Evolutionary conservation across 1,140 invertebrate species (phyloP).

Genomic region (Hycleus cichorii): DNA sequence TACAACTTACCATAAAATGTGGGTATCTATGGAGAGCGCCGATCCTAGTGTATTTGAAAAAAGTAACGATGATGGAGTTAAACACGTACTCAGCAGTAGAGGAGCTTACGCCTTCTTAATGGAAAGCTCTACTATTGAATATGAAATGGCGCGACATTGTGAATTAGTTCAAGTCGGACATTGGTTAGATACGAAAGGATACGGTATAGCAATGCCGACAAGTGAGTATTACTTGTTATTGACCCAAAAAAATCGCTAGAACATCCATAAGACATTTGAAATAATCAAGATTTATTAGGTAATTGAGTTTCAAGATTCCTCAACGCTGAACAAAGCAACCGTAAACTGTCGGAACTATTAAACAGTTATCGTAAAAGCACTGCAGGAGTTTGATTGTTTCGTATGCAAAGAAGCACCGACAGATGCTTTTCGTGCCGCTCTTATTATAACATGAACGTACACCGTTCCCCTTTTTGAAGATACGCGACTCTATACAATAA

Average conservation of each 20-base stretch:
- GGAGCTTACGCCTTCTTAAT: slow-evolving; percentile 72
- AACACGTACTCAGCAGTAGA: slow-evolving; percentile 65
- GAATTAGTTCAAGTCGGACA: slow-evolving; percentile 69
- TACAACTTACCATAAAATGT: slow-evolving; percentile 58
- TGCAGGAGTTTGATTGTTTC: slow-evolving; percentile 29
- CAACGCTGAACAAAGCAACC: slow-evolving; percentile 20
- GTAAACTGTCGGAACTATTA: slow-evolving; percentile 27
- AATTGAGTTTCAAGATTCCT: slow-evolving; percentile 14
- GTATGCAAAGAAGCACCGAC: slow-evolving; percentile 31
- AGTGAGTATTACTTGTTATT: slow-evolving; percentile 46
- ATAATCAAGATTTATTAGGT: slow-evolving; percentile 18
- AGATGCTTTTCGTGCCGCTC: slow-evolving; percentile 17
- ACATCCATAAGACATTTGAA: too few species aligned
- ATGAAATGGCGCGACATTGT: slow-evolving; percentile 67
- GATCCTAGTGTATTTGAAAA: slow-evolving; percentile 75
- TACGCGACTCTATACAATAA: slow-evolving; percentile 6
- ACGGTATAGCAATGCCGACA: slow-evolving; percentile 69
- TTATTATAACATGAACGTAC: slow-evolving; percentile 4
- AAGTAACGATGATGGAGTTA: slow-evolving; percentile 75
- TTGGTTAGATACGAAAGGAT: slow-evolving; percentile 73
- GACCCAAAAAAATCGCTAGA: not conserved
- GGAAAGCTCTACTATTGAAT: slow-evolving; percentile 78
- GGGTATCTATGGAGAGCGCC: slow-evolving; percentile 74
- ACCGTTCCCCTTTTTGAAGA: not conserved
- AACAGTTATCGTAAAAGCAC: slow-evolving; percentile 27